phyloP scores from a whole-genome alignment of 2,888 invertebrate species.

The Drosophila prolongata region DNA sequence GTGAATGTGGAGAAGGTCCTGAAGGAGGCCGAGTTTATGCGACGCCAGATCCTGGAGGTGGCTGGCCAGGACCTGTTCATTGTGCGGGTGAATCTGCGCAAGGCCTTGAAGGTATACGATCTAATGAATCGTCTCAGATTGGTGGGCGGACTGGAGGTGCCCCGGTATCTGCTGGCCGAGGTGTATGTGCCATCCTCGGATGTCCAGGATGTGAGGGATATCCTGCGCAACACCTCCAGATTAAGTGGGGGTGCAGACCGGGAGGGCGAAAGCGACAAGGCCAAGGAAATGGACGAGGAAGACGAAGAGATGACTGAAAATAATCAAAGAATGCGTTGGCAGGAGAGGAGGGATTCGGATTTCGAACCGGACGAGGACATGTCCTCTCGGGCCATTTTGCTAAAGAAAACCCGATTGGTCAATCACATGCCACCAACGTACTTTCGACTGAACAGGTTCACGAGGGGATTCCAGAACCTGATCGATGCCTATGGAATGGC shows the following conservation, averaged over 20 bases:
- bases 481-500: slow-evolving; percentile 98
- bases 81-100: slow-evolving; percentile 91
- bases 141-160: slow-evolving; percentile 88
- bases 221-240: slow-evolving; percentile 86
- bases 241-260: slow-evolving; percentile 6
- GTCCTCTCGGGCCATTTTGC: slow-evolving; percentile 91
- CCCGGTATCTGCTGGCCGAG: slow-evolving; percentile 93
- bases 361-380: background rate
- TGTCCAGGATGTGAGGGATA: slow-evolving; percentile 89
- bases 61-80: slow-evolving; percentile 83
- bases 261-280: too few relatives aligned
- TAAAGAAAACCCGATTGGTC: slow-evolving; percentile 8
- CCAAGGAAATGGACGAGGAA: background rate
- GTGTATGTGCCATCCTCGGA: slow-evolving; percentile 93
- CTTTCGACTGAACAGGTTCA: slow-evolving; percentile 95
- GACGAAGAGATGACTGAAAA: background rate
- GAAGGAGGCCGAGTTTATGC: slow-evolving; percentile 90
- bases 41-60: slow-evolving; percentile 87
- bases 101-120: slow-evolving; percentile 95
- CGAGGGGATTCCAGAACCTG: slow-evolving; percentile 91
- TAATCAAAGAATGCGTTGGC: too few relatives aligned
- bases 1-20: slow-evolving; percentile 90
- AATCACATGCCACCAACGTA: slow-evolving; percentile 88
- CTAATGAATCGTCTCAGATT: slow-evolving; percentile 94
- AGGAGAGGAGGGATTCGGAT: background rate